phyloP scores from a whole-genome alignment of 2,888 invertebrate species.

The Reticulitermes lucifugus region DNA sequence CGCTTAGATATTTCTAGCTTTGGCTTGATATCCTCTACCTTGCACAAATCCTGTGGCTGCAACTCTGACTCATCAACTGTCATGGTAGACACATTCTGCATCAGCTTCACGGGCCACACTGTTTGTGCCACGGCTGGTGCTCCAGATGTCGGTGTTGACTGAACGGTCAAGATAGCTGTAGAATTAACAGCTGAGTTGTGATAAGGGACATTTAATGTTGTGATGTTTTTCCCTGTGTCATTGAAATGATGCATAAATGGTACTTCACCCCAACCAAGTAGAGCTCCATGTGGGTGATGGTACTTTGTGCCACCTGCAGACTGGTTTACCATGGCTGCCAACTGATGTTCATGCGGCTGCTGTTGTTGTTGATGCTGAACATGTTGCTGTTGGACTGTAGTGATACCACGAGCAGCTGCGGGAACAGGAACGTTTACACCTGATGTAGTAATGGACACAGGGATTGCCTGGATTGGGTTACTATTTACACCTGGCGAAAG shows the following conservation, averaged over 20 bases:
- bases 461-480: conserved; percentile 40
- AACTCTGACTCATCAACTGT: conserved; percentile 40
- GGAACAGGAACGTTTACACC: conserved; percentile 37
- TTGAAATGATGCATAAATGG: conserved; percentile 47
- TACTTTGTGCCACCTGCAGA: conserved; percentile 30
- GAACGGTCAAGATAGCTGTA: conserved; percentile 42
- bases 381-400: conserved; percentile 19
- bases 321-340: conserved; percentile 42
- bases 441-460: conserved; percentile 43
- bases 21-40: conserved; percentile 23
- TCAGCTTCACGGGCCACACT: conserved; percentile 49
- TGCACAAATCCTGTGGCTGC: conserved; percentile 42
- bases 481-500: conserved; percentile 28
- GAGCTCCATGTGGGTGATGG: conserved; percentile 37
- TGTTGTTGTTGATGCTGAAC: conserved; percentile 8
- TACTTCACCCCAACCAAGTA: conserved; percentile 52
- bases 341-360: conserved; percentile 31
- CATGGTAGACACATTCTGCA: conserved; percentile 45
- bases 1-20: conserved; percentile 1
- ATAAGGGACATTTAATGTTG: conserved; percentile 47
- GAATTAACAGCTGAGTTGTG: conserved; percentile 35
- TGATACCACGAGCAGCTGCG: background rate
- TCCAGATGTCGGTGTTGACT: conserved; percentile 28
- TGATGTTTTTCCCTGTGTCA: conserved; percentile 38
- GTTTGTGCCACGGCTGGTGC: conserved; percentile 21